A percentile compares a stretch with the other conserved stretches of the same genome.
These are phyloP conservation scores for Aleadryas rufinucha DNA, from an alignment of 2,113 vertebrate species.

Conservation along the genomic window DNA sequence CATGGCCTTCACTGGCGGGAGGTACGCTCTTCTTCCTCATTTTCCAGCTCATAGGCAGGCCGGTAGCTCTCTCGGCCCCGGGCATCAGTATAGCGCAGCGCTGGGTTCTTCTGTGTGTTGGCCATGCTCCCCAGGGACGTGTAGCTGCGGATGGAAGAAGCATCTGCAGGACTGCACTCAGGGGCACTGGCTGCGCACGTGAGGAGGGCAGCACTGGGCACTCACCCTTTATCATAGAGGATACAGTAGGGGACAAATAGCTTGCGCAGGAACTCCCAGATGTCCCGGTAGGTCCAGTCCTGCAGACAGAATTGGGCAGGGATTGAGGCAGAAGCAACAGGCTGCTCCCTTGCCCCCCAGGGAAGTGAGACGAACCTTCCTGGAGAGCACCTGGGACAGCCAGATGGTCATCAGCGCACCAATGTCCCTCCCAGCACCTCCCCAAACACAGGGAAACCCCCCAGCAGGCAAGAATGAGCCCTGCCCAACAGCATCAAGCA, in stretches of 20 bases:
- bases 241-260: conserved; percentile 92
- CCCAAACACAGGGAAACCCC: background rate
- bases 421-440: background rate
- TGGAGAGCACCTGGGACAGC: background rate
- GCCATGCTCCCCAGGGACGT: conserved; percentile 90
- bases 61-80: conserved; percentile 77
- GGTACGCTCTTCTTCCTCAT: conserved; percentile 88
- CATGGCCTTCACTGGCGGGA: conserved; percentile 73
- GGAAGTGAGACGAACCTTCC: background rate
- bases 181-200: rapidly evolving
- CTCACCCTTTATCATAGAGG: conserved; percentile 95
- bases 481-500: background rate
- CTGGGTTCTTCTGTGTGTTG: conserved; percentile 83
- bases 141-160: conserved; percentile 75
- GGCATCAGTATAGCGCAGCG: conserved; percentile 73
- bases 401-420: background rate
- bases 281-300: conserved; percentile 96
- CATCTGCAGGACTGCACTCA: background rate
- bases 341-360: background rate
- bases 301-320: conserved; percentile 16
- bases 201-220: background rate
- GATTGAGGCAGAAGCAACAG: background rate
- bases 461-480: rapidly evolving
- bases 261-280: conserved; percentile 91
- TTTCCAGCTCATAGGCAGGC: conserved; percentile 86